phyloP scores from a whole-genome alignment of 2,797 vertebrate species.

The Channa striata region DNA sequence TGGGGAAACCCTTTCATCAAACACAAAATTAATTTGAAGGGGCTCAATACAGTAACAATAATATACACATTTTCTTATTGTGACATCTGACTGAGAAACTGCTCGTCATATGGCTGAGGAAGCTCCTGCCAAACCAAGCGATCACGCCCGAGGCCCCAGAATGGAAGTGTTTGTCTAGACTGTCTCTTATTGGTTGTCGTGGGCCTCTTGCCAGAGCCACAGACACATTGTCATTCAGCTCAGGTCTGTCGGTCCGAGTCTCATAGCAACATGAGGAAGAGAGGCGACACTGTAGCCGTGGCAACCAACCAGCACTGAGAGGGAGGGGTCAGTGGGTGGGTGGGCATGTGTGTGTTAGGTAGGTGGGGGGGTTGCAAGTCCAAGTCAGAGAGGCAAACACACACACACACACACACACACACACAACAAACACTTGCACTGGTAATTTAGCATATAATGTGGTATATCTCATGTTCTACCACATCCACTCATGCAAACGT shows the following conservation, averaged over 20 bases:
- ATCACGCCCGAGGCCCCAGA: slow-evolving; percentile 49
- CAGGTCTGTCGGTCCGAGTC: slow-evolving; percentile 80
- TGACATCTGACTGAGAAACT: slow-evolving; percentile 30
- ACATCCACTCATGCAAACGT: slow-evolving; percentile 42
- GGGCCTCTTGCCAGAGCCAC: slow-evolving; percentile 67
- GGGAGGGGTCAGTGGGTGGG: slow-evolving; percentile 64
- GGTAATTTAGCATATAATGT: slow-evolving; percentile 47
- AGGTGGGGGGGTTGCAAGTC: slow-evolving; percentile 4
- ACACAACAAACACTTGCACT: slow-evolving; percentile 37
- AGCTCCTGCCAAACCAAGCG: slow-evolving; percentile 65
- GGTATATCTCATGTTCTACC: slow-evolving; percentile 26
- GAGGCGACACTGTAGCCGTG: slow-evolving; percentile 80
- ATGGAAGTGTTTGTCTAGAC: slow-evolving; percentile 71
- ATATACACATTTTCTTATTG: slow-evolving; percentile 13
- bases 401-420: slow-evolving; percentile 32
- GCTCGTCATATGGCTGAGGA: slow-evolving; percentile 31
- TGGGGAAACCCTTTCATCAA: slow-evolving; percentile 10
- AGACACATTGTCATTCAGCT: slow-evolving; percentile 81
- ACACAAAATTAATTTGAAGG: too few relatives aligned
- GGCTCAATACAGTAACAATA: background rate
- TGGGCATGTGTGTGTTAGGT: slow-evolving; percentile 6
- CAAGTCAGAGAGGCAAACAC: slow-evolving; percentile 14
- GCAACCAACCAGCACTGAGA: slow-evolving; percentile 79
- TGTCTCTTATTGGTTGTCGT: slow-evolving; percentile 72
- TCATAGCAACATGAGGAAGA: slow-evolving; percentile 83